These are phyloP conservation scores for Silurus glanis DNA, from an alignment of 2,113 vertebrate genomes.

Conservation along the genomic window DNA sequence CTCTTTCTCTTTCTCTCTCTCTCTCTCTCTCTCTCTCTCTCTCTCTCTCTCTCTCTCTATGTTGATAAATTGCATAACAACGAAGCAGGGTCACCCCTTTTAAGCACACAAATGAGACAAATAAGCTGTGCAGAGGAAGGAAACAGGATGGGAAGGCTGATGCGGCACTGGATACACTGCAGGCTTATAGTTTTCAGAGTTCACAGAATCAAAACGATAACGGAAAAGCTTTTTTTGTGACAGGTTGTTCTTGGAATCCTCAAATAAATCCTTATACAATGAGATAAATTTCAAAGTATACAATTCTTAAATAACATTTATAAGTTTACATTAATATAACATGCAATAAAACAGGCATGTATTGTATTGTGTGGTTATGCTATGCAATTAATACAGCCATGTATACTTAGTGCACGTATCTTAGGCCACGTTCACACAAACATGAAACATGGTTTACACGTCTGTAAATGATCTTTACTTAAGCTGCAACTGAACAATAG, in stretches of 20 bases:
- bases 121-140: neutral
- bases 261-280: neutral
- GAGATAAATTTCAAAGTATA: neutral
- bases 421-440: slow-evolving; percentile 53
- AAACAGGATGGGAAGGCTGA: slow-evolving; percentile 22
- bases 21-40: neutral
- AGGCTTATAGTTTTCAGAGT: neutral
- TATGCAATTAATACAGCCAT: neutral
- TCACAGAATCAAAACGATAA: neutral
- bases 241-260: neutral
- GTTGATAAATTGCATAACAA: slow-evolving; percentile 2
- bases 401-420: neutral
- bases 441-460: slow-evolving; percentile 12
- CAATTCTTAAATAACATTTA: neutral
- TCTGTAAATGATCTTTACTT: neutral
- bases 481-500: no score
- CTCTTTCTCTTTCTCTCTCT: slow-evolving; percentile 8
- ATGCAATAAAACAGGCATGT: neutral
- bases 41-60: neutral
- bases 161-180: neutral
- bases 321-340: neutral
- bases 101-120: slow-evolving; percentile 1
- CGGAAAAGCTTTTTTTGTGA: neutral
- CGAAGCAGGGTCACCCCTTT: neutral
- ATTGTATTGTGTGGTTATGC: neutral